phyloP scores from a whole-genome alignment of 2,113 vertebrate species.

The Rhea pennata region DNA sequence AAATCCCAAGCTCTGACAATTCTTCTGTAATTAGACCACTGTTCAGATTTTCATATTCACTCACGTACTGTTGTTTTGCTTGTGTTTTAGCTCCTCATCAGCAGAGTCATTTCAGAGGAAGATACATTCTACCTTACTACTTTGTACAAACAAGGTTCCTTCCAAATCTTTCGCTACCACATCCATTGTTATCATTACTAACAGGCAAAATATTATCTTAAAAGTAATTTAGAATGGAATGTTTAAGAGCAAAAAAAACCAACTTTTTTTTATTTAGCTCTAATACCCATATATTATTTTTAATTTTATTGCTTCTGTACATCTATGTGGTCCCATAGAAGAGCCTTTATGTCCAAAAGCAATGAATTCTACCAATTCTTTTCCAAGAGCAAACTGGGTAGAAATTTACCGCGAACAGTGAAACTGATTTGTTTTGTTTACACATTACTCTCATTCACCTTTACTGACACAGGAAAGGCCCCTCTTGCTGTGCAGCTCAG shows the following conservation, averaged over 20 bases:
- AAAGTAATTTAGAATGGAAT: background rate
- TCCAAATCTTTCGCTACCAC: background rate
- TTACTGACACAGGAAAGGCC: background rate
- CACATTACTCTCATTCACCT: background rate
- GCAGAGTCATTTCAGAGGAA: background rate
- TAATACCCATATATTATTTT: background rate
- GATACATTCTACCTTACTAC: background rate
- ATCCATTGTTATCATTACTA: background rate
- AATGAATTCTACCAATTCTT: background rate
- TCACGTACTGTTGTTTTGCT: background rate
- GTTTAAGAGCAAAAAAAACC: background rate
- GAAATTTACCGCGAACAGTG: background rate
- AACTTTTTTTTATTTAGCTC: background rate
- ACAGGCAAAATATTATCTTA: background rate
- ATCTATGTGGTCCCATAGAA: background rate
- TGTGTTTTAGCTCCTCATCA: slow-evolving; percentile 21
- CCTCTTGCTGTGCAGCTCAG: background rate
- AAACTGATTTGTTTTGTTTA: background rate
- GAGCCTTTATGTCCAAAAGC: background rate
- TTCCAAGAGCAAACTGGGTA: background rate
- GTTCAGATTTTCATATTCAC: slow-evolving; percentile 3
- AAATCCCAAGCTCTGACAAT: background rate
- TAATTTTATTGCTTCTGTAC: background rate
- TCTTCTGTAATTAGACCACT: background rate
- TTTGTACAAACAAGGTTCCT: background rate